Base-by-base conservation (phyloP, 2,797 vertebrate genomes). In the Danio tinwini region DNA sequence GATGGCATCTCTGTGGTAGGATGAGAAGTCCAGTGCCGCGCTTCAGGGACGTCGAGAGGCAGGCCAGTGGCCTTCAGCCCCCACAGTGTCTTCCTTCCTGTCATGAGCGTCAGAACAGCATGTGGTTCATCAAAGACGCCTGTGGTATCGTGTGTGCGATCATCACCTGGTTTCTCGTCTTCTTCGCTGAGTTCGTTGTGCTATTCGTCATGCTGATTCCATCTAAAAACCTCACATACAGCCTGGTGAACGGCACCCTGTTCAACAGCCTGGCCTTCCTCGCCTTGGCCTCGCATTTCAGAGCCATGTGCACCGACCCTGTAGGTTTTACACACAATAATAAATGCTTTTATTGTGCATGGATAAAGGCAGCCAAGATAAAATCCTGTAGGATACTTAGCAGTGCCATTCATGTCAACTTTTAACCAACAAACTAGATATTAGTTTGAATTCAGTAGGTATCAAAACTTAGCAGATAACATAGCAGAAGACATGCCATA, bases 241-340 rank as follows among this genome's bases (percentile, higher is more conserved):
- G 95, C 85, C 82, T 95, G 76, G 89, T 98, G 87, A 99, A 99
- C 0, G 98, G 97, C 65, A 90, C 92, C 1, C 78, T 98, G 82
- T 99, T 99, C 93, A 99, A 98, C 89, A 89, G 90, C 53, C 92
- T 99, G 89, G 96, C 96, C 85, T 98, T 99, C 90, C 89, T 99
- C 7, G 98, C 97, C 83, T 91, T 99, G 77, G 96, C 97, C 21
- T 99, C 98, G 37, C 98, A 99, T 90, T 93, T 96, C 88, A 94
- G 97, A 86, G 97, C 97, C 86, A 99, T 99, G 97, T 95, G 97
- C 91, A 98, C 97, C 64, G 97, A 99, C 88, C 98, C 98, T 70
- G 98, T 99, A 93, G 95, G 97, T 96, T 78, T n/a, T 17, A 50
- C 17, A 2, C 19, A 12, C 8, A 19, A 16, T 14, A 42, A 56